phyloP scores from a whole-genome alignment of 1,140 invertebrate species.

The Diploscapter pachys region DNA sequence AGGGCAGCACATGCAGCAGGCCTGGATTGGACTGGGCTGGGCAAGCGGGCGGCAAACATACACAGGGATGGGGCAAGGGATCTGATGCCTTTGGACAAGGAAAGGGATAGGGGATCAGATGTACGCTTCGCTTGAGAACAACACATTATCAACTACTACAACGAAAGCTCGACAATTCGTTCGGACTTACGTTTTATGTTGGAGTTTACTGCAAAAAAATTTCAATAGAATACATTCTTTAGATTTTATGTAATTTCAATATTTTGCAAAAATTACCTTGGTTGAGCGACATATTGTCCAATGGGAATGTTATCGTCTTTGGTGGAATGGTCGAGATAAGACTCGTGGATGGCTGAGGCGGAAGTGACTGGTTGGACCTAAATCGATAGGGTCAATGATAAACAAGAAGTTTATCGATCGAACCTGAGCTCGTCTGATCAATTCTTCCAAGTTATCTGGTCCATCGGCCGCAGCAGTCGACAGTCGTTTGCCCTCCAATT shows the following conservation, averaged over 20 bases:
- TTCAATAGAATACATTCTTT: not conserved
- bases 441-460: conserved; percentile 46
- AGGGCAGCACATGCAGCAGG: too few species aligned
- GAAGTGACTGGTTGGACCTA: conserved; percentile 40
- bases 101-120: too few species aligned
- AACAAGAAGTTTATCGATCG: too few species aligned
- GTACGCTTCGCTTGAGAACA: too few species aligned
- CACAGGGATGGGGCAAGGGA: too few species aligned
- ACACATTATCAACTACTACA: too few species aligned
- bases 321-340: conserved; percentile 46
- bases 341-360: conserved; percentile 47
- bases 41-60: too few species aligned
- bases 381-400: too few species aligned
- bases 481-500: too few species aligned
- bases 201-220: conserved; percentile 37
- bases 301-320: conserved; percentile 51
- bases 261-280: conserved; percentile 42
- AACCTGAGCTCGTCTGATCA: conserved; percentile 53
- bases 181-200: conserved; percentile 42
- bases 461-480: not conserved
- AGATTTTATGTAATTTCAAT: not conserved
- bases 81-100: too few species aligned
- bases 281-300: conserved; percentile 48
- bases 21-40: too few species aligned
- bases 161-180: too few species aligned